Evolutionary conservation across 2,888 invertebrate genomes (phyloP).

Genomic region (Pteria penguin): DNA sequence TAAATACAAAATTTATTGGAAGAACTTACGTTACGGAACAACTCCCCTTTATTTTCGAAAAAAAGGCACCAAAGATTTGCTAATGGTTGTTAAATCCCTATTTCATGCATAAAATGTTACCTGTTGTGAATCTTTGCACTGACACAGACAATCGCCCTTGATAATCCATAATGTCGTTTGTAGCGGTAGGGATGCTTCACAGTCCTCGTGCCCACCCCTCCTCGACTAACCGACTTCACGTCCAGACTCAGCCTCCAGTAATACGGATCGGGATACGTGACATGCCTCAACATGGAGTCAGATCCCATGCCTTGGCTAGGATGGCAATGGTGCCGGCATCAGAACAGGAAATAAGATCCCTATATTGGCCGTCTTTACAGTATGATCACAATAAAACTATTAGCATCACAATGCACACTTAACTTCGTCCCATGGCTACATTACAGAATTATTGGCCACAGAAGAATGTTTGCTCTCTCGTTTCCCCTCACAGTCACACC

Average conservation of each 20-base stretch:
- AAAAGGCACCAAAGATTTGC: no score
- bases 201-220: conserved; percentile 23
- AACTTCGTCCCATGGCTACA: no score
- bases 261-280: conserved; percentile 15
- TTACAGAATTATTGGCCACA: no score
- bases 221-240: conserved; percentile 26
- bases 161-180: conserved; percentile 37
- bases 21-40: no score
- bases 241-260: conserved; percentile 26
- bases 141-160: conserved; percentile 41
- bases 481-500: background rate
- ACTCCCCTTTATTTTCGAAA: no score
- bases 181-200: conserved; percentile 15
- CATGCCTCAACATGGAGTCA: conserved; percentile 30
- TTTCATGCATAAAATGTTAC: background rate
- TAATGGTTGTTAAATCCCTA: background rate
- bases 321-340: background rate
- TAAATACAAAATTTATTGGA: conserved; percentile 16
- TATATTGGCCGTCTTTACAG: no score
- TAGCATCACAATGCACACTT: no score
- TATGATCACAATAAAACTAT: no score
- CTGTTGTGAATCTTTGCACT: conserved; percentile 47
- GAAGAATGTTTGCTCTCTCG: no score
- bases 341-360: no score
- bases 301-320: conserved; percentile 25